These are phyloP conservation scores for Clarias fuscus DNA, from an alignment of 2,797 vertebrate genomes.

Conservation along the genomic window DNA sequence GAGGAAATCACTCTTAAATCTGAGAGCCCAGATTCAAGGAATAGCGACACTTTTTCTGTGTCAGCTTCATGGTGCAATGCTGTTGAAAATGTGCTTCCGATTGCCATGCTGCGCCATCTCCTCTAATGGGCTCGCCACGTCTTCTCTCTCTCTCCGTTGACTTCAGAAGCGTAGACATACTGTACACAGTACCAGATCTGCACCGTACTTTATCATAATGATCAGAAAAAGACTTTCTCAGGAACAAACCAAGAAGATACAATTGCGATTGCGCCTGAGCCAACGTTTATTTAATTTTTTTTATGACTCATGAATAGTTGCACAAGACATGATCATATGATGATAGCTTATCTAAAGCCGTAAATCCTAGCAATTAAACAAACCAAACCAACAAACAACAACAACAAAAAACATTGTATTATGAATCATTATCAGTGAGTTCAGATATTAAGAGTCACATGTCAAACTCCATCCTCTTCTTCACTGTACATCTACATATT, in stretches of 20 bases:
- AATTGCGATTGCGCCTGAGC: not conserved
- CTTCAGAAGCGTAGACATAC: not conserved
- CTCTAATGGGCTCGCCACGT: not conserved
- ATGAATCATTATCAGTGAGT: too few species aligned
- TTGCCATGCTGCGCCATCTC: not conserved
- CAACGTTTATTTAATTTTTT: not conserved
- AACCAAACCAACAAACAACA: too few species aligned
- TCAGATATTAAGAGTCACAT: slow-evolving; percentile 4
- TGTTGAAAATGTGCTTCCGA: slow-evolving; percentile 6
- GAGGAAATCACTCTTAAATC: not conserved
- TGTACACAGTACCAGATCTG: not conserved
- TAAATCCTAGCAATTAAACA: not conserved
- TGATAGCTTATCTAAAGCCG: not conserved
- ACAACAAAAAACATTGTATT: not conserved
- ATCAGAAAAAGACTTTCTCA: not conserved
- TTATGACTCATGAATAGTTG: not conserved
- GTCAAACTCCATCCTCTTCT: slow-evolving; percentile 4
- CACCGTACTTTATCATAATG: not conserved
- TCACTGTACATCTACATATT: not conserved
- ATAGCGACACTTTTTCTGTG: not conserved
- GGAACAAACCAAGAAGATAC: not conserved
- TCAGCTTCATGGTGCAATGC: not conserved
- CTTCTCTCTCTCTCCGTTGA: not conserved
- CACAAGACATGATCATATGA: not conserved
- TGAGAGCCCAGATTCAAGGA: not conserved